Evolutionary conservation across 2,888 invertebrate species (phyloP), one percentile per base, ranked within the genome.

Genomic region (Argyra leucocephala): DNA sequence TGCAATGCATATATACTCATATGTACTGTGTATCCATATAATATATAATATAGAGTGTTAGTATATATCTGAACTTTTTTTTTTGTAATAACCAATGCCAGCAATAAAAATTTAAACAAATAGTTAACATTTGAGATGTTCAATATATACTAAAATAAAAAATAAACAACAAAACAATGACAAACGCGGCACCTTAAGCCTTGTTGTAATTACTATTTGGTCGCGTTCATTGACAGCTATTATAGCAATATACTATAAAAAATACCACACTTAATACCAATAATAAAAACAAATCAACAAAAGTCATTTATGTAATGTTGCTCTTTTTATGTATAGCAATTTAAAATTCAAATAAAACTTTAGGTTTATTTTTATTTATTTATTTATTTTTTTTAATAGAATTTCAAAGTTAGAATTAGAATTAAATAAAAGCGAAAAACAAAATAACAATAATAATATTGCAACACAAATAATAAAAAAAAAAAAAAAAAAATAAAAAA

Each of bases 111-210:
- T 48, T 48, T 18, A 48, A 48, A 15, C 15, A 48, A 9, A 48
- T 31, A n/a, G n/a, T n/a, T n/a, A 48, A 48, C n/a, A 48, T 48
- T 48, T 48, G 48, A 48, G 48, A 48, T 48, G 48, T 48, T 48
- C 48, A 31, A 31, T 31, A 31, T 48, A 48, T 12, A 48, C 12
- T 18, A 9, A 18, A 48, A 3, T 18, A 18, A 48, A 48, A 48
- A 48, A 48, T 18, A 48, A 48, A 48, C n/a, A 48, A 18, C 1
- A 48, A 48, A 48, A 48, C 12, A 48, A 48, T 18, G 10, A 18
- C 2, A 18, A 9, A 48, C 12, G 5, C n/a, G 48, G 18, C 48
- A 48, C 48, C 48, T 48, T 48, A 48, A 48, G n/a, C 48, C 48
- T 48, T 48, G 48, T 48, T 48, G 48, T 18, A 18, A 15, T 48